A percentile compares a stretch with the other conserved stretches of the same genome.
These are phyloP conservation scores for Tipula helvola DNA, from an alignment of 2,888 invertebrate genomes.

Conservation along the genomic window DNA sequence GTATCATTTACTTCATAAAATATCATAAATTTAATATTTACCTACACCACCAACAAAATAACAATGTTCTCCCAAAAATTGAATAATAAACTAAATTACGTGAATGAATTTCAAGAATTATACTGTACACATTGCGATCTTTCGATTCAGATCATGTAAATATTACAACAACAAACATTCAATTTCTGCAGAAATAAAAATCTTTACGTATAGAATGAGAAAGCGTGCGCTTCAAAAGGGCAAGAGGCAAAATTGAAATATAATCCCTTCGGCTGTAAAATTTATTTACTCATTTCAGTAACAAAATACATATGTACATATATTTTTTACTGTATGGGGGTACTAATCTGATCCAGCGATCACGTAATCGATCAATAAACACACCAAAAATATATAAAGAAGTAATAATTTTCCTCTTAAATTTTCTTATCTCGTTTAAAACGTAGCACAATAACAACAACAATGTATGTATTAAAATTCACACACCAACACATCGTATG, in stretches of 20 bases:
- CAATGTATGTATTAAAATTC: background rate
- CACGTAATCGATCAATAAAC: slow-evolving; percentile 4
- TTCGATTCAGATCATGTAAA: background rate
- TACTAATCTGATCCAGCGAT: slow-evolving; percentile 6
- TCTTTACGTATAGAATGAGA: background rate
- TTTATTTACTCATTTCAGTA: background rate
- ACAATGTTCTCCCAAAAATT: background rate
- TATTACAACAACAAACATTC: background rate
- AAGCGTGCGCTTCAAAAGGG: background rate
- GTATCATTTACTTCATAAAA: background rate
- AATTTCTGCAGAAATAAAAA: background rate
- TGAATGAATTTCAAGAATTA: background rate
- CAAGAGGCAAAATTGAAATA: background rate
- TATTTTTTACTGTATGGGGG: background rate
- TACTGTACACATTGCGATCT: background rate
- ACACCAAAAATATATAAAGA: background rate
- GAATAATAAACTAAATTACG: background rate
- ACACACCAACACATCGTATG: background rate
- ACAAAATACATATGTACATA: background rate
- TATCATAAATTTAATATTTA: background rate
- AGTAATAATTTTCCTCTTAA: background rate
- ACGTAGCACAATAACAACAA: background rate
- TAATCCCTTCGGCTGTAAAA: background rate
- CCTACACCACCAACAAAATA: background rate
- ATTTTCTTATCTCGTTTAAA: background rate